Evolutionary conservation across 2,113 vertebrate genomes (phyloP).

Genomic region (Tupaia chinensis): DNA sequence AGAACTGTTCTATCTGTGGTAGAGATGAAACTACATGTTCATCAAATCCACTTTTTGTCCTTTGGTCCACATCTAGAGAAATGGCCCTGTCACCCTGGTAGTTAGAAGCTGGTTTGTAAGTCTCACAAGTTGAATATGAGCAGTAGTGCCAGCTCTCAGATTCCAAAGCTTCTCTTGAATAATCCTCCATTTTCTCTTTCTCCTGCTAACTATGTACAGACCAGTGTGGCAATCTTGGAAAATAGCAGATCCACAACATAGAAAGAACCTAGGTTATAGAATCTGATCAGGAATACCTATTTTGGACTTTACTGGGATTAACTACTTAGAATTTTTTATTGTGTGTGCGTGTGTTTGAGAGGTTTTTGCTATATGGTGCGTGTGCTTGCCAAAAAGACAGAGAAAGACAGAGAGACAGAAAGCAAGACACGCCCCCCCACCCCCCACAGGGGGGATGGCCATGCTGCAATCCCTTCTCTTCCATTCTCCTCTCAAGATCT

Average conservation of each 20-base stretch:
- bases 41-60: not conserved
- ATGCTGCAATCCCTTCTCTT: no score
- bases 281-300: not conserved
- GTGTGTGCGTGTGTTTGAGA: no score
- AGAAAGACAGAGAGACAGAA: no score
- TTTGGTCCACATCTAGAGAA: not conserved
- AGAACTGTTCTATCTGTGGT: not conserved
- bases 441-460: no score
- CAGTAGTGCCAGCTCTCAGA: not conserved
- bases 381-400: no score
- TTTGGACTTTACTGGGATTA: not conserved
- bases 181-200: no score
- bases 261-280: not conserved
- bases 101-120: not conserved
- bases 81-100: rapidly evolving
- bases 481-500: no score
- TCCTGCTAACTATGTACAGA: no score
- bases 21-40: not conserved
- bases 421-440: no score
- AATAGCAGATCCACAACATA: not conserved
- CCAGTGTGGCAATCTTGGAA: not conserved
- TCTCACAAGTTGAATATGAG: not conserved
- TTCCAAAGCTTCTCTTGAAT: not conserved
- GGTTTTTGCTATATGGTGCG: no score
- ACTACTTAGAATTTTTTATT: not conserved